Percentiles rank a stretch among this genome's conserved stretches.
phyloP scores from a whole-genome alignment of 2,113 vertebrate genomes.

The Colossoma macropomum region DNA sequence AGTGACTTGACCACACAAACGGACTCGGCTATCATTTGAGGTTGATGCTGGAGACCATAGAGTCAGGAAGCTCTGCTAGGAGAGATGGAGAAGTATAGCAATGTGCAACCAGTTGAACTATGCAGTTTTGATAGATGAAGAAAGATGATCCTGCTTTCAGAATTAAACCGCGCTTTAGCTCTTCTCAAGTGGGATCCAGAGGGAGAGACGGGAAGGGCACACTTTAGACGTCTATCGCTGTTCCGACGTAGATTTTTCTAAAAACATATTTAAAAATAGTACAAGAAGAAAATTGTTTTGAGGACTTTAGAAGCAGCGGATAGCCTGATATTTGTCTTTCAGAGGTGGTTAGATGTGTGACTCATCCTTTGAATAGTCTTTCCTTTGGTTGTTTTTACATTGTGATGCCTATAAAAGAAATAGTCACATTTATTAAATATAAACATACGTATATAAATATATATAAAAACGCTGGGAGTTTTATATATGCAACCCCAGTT shows the following conservation, averaged over 20 bases:
- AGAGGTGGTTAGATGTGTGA: slow-evolving; percentile 66
- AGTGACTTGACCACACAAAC: neutral
- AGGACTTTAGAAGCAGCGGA: slow-evolving; percentile 44
- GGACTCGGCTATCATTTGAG: neutral
- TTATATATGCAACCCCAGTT: slow-evolving; percentile 27
- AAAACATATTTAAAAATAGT: slow-evolving; percentile 56
- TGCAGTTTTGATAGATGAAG: slow-evolving; percentile 75
- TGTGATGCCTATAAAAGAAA: slow-evolving; percentile 4
- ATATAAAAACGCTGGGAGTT: slow-evolving; percentile 1
- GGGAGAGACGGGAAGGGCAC: slow-evolving; percentile 9
- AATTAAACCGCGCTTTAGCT: neutral
- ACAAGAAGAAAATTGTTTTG: slow-evolving; percentile 18
- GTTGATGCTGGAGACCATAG: neutral
- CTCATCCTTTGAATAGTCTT: slow-evolving; percentile 58
- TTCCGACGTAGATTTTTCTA: slow-evolving; percentile 43
- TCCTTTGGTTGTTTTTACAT: slow-evolving; percentile 48
- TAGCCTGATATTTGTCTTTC: slow-evolving; percentile 55
- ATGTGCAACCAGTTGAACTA: slow-evolving; percentile 69
- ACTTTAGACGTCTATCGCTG: slow-evolving; percentile 49
- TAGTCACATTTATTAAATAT: slow-evolving; percentile 19
- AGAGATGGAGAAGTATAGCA: slow-evolving; percentile 12
- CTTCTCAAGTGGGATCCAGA: neutral
- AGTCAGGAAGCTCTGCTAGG: slow-evolving; percentile 6
- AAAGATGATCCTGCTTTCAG: slow-evolving; percentile 57
- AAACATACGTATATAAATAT: neutral